Evolutionary conservation across 1,140 invertebrate genomes (phyloP).

Genomic region (Bombus confusus): DNA sequence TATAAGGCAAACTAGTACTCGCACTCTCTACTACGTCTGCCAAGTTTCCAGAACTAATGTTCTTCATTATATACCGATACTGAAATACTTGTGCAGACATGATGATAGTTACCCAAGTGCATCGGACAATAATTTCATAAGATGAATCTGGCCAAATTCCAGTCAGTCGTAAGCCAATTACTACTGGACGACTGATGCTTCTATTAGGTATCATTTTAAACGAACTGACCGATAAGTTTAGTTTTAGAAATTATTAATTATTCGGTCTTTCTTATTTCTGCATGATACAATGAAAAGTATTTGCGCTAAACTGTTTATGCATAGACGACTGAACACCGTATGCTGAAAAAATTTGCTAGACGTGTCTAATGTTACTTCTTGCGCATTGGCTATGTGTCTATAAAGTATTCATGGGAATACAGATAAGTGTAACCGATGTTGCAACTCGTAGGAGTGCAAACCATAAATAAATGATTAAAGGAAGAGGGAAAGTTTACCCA

Average conservation of each 20-base stretch:
- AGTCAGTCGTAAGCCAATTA: constrained; percentile 43
- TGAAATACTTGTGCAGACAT: constrained; percentile 36
- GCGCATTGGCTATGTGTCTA: neutral
- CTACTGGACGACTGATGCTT: constrained; percentile 21
- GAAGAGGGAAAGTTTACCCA: neutral
- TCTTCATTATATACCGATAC: constrained; percentile 38
- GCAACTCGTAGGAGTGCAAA: neutral
- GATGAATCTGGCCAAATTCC: constrained; percentile 50
- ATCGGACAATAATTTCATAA: constrained; percentile 15
- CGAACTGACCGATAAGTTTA: neutral
- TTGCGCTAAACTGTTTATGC: neutral
- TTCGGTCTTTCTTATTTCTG: neutral
- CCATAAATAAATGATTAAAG: neutral
- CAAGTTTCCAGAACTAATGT: constrained; percentile 20
- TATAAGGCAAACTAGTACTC: constrained; percentile 47
- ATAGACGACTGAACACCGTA: neutral
- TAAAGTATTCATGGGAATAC: constrained; percentile 28
- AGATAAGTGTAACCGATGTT: constrained; percentile 1
- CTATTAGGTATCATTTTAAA: constrained; percentile 6
- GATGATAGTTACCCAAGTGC: constrained; percentile 20
- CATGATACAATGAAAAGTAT: neutral
- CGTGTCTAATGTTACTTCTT: neutral
- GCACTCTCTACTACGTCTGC: constrained; percentile 44
- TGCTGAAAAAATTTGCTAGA: neutral
- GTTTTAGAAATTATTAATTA: neutral